These are phyloP conservation scores for Xiphophorus hellerii DNA, from an alignment of 2,113 vertebrate species.

Conservation along the genomic window DNA sequence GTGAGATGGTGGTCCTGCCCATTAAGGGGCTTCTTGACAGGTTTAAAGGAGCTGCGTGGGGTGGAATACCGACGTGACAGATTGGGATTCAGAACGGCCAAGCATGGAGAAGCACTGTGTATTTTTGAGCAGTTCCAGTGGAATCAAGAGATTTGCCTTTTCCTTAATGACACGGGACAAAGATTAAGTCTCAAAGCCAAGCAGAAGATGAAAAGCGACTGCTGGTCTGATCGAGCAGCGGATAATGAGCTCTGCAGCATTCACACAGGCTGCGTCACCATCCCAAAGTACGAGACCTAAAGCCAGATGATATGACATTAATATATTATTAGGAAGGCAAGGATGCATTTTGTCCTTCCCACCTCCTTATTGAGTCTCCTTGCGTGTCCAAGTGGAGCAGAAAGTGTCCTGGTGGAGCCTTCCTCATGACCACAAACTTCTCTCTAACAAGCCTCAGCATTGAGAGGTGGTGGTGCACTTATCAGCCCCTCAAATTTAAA, in stretches of 20 bases:
- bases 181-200: conserved; percentile 12
- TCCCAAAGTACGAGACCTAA: conserved; percentile 18
- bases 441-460: not conserved
- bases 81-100: not conserved
- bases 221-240: conserved; percentile 2
- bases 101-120: not conserved
- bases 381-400: conserved; percentile 14
- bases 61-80: not conserved
- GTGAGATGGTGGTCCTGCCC: not conserved
- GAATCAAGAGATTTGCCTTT: conserved; percentile 3
- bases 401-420: not conserved
- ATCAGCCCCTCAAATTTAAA: conserved; percentile 1
- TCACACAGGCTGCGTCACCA: conserved; percentile 24
- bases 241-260: conserved; percentile 31
- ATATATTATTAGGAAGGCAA: conserved; percentile 42
- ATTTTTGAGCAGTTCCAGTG: conserved; percentile 6
- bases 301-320: conserved; percentile 38
- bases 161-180: conserved; percentile 5
- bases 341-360: conserved; percentile 6
- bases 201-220: conserved; percentile 1
- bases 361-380: conserved; percentile 37
- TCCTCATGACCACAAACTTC: conserved; percentile 5
- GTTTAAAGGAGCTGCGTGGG: not conserved
- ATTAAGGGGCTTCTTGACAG: not conserved
- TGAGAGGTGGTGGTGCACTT: not conserved